These are phyloP conservation scores for mouse (Mus musculus) DNA, from an alignment of 2,113 vertebrate genomes.

Conservation along the genomic window DNA sequence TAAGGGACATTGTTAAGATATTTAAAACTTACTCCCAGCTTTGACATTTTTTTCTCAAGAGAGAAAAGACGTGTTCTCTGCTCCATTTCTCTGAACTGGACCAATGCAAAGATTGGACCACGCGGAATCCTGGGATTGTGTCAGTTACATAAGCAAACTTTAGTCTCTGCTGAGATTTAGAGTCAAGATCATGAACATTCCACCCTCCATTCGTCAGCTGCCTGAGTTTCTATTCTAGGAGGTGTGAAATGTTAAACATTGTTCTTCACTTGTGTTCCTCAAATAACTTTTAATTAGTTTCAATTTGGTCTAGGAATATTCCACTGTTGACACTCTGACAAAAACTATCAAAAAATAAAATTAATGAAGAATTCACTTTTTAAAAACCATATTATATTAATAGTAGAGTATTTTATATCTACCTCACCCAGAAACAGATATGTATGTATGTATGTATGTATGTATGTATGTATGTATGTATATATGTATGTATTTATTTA, in stretches of 20 bases:
- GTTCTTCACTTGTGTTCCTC: conserved; percentile 72
- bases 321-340: conserved; percentile 66
- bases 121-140: neutral
- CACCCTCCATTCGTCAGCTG: conserved; percentile 69
- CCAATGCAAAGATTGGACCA: neutral
- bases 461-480: neutral
- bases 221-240: conserved; percentile 76
- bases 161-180: conserved; percentile 36
- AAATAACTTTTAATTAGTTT: conserved; percentile 79
- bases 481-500: no score
- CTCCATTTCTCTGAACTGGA: conserved; percentile 10
- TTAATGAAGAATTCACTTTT: conserved; percentile 63
- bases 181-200: conserved; percentile 19
- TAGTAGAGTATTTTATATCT: conserved; percentile 22
- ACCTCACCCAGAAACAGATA: conserved; percentile 40
- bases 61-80: neutral
- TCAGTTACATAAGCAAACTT: conserved; percentile 50
- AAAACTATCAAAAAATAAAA: conserved; percentile 71
- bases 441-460: no score
- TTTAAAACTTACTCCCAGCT: conserved; percentile 10
- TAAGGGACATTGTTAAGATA: neutral
- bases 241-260: conserved; percentile 75
- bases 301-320: conserved; percentile 69
- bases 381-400: neutral
- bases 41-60: conserved; percentile 51